Percentiles rank a stretch among this genome's conserved stretches.
Conservation (phyloP, 2,113 vertebrate species). For the Caretta caretta region DNA sequence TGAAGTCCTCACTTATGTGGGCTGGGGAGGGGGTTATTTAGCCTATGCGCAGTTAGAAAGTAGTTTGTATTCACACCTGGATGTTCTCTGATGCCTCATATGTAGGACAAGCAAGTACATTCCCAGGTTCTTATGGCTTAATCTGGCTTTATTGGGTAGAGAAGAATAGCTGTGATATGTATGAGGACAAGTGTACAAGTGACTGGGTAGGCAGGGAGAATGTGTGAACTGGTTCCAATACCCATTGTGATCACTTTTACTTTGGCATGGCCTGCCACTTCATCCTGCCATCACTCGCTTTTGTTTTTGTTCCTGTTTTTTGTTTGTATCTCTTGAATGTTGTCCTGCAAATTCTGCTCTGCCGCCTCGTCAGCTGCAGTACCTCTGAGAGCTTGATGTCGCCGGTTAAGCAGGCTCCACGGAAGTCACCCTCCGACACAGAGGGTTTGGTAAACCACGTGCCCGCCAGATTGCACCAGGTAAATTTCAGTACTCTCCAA, state of each 20-base stretch:
- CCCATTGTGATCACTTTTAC: constrained; percentile 59
- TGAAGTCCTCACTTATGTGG: not conserved
- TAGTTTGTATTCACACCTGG: not conserved
- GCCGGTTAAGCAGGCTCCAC: constrained; percentile 87
- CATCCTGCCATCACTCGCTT: constrained; percentile 62
- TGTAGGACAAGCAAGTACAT: not conserved
- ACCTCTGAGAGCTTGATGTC: constrained; percentile 90
- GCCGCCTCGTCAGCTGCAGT: constrained; percentile 86
- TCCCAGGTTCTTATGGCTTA: not conserved
- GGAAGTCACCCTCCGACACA: constrained; percentile 89
- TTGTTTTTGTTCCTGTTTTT: constrained; percentile 46
- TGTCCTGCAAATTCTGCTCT: constrained; percentile 77
- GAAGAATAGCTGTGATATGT: not conserved
- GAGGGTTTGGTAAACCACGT: constrained; percentile 89
- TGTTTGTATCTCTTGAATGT: constrained; percentile 68
- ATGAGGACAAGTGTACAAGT: not conserved
- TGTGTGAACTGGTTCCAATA: constrained; percentile 17
- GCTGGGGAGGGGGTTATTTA: not conserved
- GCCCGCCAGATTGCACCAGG: constrained; percentile 90
- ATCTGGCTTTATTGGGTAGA: not conserved
- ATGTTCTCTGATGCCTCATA: not conserved
- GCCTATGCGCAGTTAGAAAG: not conserved
- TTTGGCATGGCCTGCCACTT: constrained; percentile 60
- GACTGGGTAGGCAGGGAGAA: constrained; percentile 46
- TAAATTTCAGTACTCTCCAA: constrained; percentile 72